Conservation (phyloP, 2,797 vertebrate species). For the Periparus ater region DNA sequence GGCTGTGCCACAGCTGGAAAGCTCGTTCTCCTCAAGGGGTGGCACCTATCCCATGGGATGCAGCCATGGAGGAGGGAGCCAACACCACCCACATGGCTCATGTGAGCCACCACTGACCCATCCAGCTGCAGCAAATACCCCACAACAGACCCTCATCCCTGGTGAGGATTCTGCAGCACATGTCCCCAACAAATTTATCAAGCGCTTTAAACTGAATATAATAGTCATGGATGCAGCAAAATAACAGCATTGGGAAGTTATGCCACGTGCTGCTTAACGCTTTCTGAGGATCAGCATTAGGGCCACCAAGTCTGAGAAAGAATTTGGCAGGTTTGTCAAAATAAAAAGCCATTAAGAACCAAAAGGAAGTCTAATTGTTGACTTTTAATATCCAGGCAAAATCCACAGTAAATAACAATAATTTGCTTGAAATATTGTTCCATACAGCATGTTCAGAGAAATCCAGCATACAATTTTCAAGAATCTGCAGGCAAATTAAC, state of each 20-base stretch:
- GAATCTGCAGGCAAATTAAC: conserved; percentile 78
- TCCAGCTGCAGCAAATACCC: background rate
- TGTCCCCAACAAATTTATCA: background rate
- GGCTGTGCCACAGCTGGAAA: background rate
- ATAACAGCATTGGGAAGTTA: background rate
- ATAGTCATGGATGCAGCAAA: background rate
- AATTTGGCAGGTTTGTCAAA: conserved; percentile 73
- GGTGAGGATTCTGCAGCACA: background rate
- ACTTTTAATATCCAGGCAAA: conserved; percentile 76
- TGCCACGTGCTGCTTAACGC: background rate
- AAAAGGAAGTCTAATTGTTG: conserved; percentile 75
- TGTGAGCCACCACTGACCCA: accelerated
- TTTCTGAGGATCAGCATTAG: conserved; percentile 34
- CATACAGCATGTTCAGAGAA: conserved; percentile 70
- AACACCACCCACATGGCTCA: background rate
- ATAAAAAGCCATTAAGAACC: conserved; percentile 70
- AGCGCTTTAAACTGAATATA: background rate
- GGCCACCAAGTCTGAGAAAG: conserved; percentile 38
- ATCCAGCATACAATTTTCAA: conserved; percentile 77
- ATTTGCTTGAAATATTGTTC: conserved; percentile 76
- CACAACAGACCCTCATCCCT: background rate
- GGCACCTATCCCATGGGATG: background rate
- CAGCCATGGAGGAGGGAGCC: background rate
- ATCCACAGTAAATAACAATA: conserved; percentile 79
- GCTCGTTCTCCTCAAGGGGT: accelerated